A percentile compares a stretch with the other conserved stretches of the same genome.
Evolutionary conservation across 1,140 invertebrate genomes (phyloP).

Genomic region (Oedothorax gibbosus): DNA sequence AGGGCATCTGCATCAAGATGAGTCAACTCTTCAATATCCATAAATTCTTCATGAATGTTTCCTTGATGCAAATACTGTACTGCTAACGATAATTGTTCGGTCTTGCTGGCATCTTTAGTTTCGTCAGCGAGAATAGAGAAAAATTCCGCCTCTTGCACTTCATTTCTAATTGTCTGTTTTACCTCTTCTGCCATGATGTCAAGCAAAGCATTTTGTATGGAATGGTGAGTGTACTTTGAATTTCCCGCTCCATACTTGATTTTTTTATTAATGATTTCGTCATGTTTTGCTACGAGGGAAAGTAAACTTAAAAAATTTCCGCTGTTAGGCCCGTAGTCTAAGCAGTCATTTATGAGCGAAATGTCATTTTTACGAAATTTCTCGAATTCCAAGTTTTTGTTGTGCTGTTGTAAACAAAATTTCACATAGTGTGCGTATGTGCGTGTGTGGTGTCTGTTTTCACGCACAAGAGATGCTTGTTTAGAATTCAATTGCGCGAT

Average conservation of each 20-base stretch:
- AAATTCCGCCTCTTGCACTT: not conserved
- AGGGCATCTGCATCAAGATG: not conserved
- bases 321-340: not conserved
- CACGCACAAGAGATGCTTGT: not conserved
- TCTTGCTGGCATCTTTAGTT: not conserved
- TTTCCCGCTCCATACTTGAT: not conserved
- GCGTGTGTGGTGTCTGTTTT: slow-evolving; percentile 17
- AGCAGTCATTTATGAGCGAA: not conserved
- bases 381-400: slow-evolving; percentile 13
- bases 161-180: not conserved
- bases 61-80: not conserved
- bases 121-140: slow-evolving; percentile 26
- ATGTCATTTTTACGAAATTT: not conserved
- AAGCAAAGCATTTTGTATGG: slow-evolving; percentile 5
- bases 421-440: slow-evolving; percentile 3
- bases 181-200: slow-evolving; percentile 12
- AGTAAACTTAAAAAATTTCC: slow-evolving; percentile 28
- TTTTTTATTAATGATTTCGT: not conserved
- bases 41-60: not conserved
- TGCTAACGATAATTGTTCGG: not conserved
- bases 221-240: slow-evolving; percentile 1
- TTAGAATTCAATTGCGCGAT: not conserved
- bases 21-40: not conserved
- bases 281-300: not conserved
- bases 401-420: not conserved